Percentiles rank a stretch among this genome's conserved stretches.
phyloP scores from a whole-genome alignment of 2,888 invertebrate species.

The Hylaea fasciaria region DNA sequence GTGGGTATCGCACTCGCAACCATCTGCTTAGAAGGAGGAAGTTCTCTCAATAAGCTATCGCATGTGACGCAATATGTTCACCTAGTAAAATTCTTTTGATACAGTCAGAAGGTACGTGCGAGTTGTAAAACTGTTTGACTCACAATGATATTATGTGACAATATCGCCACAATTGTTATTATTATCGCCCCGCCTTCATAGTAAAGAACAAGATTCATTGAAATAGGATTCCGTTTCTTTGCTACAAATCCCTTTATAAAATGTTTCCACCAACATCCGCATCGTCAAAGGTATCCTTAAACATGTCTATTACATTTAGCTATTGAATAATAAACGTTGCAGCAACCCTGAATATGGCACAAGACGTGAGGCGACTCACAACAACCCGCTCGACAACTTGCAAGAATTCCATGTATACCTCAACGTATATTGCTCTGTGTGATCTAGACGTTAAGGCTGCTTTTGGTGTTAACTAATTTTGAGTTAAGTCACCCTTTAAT shows the following conservation, averaged over 20 bases:
- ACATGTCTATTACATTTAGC: conserved; percentile 72
- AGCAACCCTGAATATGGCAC: conserved; percentile 61
- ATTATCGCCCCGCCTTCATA: too few relatives aligned
- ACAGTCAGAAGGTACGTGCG: too few relatives aligned
- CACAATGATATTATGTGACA: too few relatives aligned
- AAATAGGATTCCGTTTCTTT: conserved; percentile 28
- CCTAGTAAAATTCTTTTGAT: too few relatives aligned
- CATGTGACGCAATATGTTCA: too few relatives aligned
- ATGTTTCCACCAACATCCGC: conserved; percentile 38
- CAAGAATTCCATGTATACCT: conserved; percentile 49
- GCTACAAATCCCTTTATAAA: conserved; percentile 43
- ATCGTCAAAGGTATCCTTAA: conserved; percentile 49
- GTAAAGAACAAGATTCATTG: conserved; percentile 23
- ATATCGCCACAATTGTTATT: too few relatives aligned
- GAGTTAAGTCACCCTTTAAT: conserved; percentile 48
- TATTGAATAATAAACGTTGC: conserved; percentile 76
- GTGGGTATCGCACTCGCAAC: too few relatives aligned
- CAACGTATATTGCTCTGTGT: conserved; percentile 65
- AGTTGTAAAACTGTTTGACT: too few relatives aligned
- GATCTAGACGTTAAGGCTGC: conserved; percentile 45
- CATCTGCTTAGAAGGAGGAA: too few relatives aligned
- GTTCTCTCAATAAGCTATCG: too few relatives aligned
- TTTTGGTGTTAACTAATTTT: conserved; percentile 51
- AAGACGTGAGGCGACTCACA: conserved; percentile 66
- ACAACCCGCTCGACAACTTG: conserved; percentile 46